phyloP scores from a whole-genome alignment of 1,140 invertebrate genomes.

The Scylla paramamosain region DNA sequence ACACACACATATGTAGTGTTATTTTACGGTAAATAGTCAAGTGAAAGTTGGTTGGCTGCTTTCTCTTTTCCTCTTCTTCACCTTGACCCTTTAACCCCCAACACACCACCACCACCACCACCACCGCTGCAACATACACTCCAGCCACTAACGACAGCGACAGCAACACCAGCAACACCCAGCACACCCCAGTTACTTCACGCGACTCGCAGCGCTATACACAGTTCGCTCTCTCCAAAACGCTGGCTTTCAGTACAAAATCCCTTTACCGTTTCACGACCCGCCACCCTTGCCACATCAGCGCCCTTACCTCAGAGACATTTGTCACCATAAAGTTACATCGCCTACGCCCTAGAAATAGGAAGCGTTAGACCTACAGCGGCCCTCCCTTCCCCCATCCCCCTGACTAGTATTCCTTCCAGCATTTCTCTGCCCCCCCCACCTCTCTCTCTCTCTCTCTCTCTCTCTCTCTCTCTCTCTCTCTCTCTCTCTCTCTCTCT shows the following conservation, averaged over 20 bases:
- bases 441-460: no score
- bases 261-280: not conserved
- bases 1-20: no score
- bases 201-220: not conserved
- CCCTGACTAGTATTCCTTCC: not conserved
- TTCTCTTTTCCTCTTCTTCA: not conserved
- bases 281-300: not conserved
- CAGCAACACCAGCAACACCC: not conserved
- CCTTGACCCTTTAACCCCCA: not conserved
- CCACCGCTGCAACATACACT: not conserved
- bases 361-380: not conserved
- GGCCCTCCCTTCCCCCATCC: not conserved
- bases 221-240: not conserved
- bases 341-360: not conserved
- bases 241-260: not conserved
- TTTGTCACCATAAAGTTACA: constrained; percentile 23
- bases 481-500: no score
- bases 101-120: not conserved
- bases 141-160: not conserved
- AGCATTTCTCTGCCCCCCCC: no score
- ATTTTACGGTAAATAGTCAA: not conserved
- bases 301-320: not conserved
- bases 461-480: no score
- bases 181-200: not conserved
- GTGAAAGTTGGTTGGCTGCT: not conserved